phyloP scores from a whole-genome alignment of 2,888 invertebrate genomes.

The Eugnorisma glareosa region DNA sequence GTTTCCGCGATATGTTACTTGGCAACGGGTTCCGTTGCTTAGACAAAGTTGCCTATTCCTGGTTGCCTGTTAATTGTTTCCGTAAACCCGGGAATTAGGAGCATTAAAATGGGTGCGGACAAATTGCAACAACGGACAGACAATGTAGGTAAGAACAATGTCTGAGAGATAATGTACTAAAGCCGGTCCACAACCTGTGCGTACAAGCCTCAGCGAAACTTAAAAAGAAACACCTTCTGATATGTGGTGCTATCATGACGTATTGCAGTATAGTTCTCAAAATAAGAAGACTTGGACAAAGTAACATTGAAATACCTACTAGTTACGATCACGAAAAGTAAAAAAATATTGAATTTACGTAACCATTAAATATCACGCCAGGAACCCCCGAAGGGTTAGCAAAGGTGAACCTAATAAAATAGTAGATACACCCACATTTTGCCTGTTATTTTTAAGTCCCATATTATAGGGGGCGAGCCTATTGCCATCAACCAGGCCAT shows the following conservation, averaged over 20 bases:
- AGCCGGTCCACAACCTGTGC: neutral
- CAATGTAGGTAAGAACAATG: neutral
- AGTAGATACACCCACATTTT: too few species aligned
- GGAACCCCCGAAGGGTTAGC: too few species aligned
- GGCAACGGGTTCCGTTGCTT: slow-evolving; percentile 17
- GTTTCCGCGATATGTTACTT: slow-evolving; percentile 36
- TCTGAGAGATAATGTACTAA: neutral
- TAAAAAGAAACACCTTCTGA: neutral
- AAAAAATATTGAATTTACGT: neutral
- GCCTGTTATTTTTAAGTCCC: too few species aligned
- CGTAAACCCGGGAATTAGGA: neutral
- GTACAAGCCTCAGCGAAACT: neutral
- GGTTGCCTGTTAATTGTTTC: neutral
- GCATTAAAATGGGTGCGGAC: neutral
- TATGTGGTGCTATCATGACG: neutral
- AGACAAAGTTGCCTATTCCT: neutral
- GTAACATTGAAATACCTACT: neutral
- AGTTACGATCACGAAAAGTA: neutral
- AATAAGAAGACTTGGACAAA: neutral
- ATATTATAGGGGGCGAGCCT: too few species aligned
- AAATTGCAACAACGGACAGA: neutral
- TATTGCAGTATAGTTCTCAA: neutral
- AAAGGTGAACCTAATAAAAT: too few species aligned
- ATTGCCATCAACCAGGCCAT: too few species aligned
- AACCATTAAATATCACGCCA: too few species aligned